These are phyloP conservation scores for Paedocypris sp. DNA, from an alignment of 2,113 vertebrate genomes.

Conservation along the genomic window DNA sequence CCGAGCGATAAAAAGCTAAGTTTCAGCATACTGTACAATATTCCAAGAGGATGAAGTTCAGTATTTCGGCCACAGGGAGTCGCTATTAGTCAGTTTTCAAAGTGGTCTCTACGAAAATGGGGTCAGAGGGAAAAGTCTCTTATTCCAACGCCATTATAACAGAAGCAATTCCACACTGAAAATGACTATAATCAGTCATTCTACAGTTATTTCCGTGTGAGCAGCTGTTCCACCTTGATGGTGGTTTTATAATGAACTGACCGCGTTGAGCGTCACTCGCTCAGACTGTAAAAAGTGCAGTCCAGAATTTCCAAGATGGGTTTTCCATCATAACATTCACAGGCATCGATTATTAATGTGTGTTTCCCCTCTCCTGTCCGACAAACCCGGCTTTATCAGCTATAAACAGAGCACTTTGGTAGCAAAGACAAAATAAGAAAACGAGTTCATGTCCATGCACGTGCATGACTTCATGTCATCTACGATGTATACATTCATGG, in stretches of 20 bases:
- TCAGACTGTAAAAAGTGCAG: constrained; percentile 37
- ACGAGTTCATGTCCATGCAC: constrained; percentile 33
- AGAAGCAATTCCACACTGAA: constrained; percentile 39
- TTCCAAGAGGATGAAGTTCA: constrained; percentile 62
- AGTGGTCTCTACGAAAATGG: constrained; percentile 31
- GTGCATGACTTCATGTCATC: constrained; percentile 42
- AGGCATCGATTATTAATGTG: constrained; percentile 34
- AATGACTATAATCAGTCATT: constrained; percentile 36
- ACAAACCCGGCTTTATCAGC: constrained; percentile 49
- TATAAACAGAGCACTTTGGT: constrained; percentile 73
- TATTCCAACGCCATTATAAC: constrained; percentile 45
- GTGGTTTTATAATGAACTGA: constrained; percentile 54
- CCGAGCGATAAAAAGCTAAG: constrained; percentile 69
- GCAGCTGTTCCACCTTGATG: constrained; percentile 53
- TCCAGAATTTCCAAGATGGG: constrained; percentile 41
- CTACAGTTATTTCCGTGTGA: constrained; percentile 46
- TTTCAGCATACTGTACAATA: constrained; percentile 65
- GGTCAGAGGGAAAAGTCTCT: constrained; percentile 49
- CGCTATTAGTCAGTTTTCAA: constrained; percentile 59
- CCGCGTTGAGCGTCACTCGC: constrained; percentile 43
- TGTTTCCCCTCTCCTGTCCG: constrained; percentile 28
- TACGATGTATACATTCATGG: constrained; percentile 55
- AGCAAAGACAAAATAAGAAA: constrained; percentile 47
- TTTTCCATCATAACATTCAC: constrained; percentile 55
- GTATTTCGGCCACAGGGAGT: constrained; percentile 67